Base-by-base conservation (phyloP, 2,888 invertebrate species). In the Pardosa pseudoannulata region DNA sequence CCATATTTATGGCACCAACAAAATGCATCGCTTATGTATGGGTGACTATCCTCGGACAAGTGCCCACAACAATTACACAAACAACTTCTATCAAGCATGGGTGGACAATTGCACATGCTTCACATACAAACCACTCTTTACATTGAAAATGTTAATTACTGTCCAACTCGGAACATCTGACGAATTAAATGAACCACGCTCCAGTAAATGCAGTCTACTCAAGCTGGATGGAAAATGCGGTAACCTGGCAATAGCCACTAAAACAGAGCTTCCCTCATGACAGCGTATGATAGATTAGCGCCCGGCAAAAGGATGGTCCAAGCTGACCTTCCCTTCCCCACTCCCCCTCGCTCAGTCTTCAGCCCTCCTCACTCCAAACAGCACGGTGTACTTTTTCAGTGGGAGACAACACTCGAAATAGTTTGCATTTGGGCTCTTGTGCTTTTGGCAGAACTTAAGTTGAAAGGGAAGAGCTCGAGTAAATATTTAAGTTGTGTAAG, bases 161-260 rank as follows among this genome's bases (percentile, higher is more conserved):
- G n/a, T n/a, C n/a, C n/a, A n/a, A n/a, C n/a, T n/a, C 36, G 5
- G 36, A 36, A 36, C 5, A 9, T 7, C 36, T 36, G 36, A 5
- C 36, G 36, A 36, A 36, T 7, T 36, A 36, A 36, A 36, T 36
- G 36, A 36, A 36, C 6, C 36, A 9, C 9, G 36, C 6, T 9
- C 36, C 36, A 56, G 72, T 78, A 78, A 83, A 83, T 83, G 78
- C 56, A 78, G 71, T 78, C 71, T 67, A 82, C 36, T 82, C 62
- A n/a, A 36, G 28, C 72, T 11, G 65, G 28, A n/a, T 23, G 31
- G 81, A 41, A 50, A 62, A 70, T 82, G 64, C 68, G 73, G 78
- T 85, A 85, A 79, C 85, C 79, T 85, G 74, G 85, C 79, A 85
- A 79, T 85, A 85, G 79, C 85, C 79, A 79, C 73, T 68, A 79